Evolutionary conservation across 2,888 invertebrate genomes (phyloP), one percentile per base, ranked within the genome.

Genomic region (Drosophila algonquin): DNA sequence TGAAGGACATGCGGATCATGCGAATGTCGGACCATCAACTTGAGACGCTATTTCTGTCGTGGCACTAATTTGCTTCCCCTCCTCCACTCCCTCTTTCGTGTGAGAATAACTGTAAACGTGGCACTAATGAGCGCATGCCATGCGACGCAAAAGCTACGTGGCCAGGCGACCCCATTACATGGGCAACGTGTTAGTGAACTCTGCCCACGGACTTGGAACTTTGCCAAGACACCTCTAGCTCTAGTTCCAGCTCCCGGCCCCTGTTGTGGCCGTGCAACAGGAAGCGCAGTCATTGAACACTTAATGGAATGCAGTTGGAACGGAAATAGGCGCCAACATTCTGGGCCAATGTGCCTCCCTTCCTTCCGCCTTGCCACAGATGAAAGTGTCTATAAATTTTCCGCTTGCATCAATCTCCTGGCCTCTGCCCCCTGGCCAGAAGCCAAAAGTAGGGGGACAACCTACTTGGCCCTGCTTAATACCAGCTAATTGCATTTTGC

Each of bases 261-360:
- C 60, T 3, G 30, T 21, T 14, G 5, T 14, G 35, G 35, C 14
- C 30, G 27, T 45, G 82, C 88, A 84, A 88, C 87, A 88, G 84
- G 87, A 87, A 67, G 75, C 64, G 70, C 80, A 80, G 79, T 76
- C 89, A 86, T 73, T 88, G 83, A 82, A 82, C 79, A 88, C 61
- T 83, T 80, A 88, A 84, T 88, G 75, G 76, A 48, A 80, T 86
- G 83, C 83, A 86, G 70, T 54, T 68, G 55, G 55, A 52, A 50
- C 27, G n/a, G 14, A n/a, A 24, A 30, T 4, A 47, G 54, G 44
- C 69, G 72, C 55, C 53, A 46, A 53, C 53, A 58, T 69, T 67
- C 53, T 72, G 72, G 51, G 71, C 59, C 70, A 70, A 18, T 70
- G 59, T 47, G 7, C 40, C 1, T 7, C n/a, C 16, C 12, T 30